Evolutionary conservation across 2,113 vertebrate genomes (phyloP).

Genomic region (Turnix velox): DNA sequence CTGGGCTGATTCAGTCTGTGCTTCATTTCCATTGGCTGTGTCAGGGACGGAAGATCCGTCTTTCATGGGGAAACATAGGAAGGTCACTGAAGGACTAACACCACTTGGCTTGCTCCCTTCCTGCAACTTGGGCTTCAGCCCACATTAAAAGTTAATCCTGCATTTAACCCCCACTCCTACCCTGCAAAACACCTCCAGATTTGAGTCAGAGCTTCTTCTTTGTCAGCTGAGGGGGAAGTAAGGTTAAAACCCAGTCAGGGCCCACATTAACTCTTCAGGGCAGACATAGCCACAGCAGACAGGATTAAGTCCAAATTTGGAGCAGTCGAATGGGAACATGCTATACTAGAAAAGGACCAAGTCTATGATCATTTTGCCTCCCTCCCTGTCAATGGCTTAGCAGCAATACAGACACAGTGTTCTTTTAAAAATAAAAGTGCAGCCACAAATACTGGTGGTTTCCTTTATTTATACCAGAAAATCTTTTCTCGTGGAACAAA

Average conservation of each 20-base stretch:
- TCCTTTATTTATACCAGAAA: constrained; percentile 70
- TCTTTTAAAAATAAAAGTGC: constrained; percentile 40
- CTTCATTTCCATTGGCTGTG: not conserved
- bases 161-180: constrained; percentile 11
- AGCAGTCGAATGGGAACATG: not conserved
- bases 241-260: not conserved
- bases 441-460: constrained; percentile 35
- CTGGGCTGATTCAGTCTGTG: not conserved
- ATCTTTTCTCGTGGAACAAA: constrained; percentile 62
- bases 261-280: constrained; percentile 12
- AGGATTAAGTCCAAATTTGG: not conserved
- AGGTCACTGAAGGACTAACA: constrained; percentile 59
- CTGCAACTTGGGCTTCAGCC: constrained; percentile 3
- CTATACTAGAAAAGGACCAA: not conserved
- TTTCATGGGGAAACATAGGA: not conserved
- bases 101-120: not conserved
- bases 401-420: constrained; percentile 21
- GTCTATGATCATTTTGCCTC: not conserved
- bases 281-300: not conserved
- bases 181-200: constrained; percentile 22
- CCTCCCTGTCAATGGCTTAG: not conserved
- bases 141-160: constrained; percentile 4
- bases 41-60: not conserved
- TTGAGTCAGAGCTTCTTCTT: constrained; percentile 30
- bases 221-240: not conserved